Conservation (phyloP, 2,113 vertebrate species). For the Spilogale gracilis region DNA sequence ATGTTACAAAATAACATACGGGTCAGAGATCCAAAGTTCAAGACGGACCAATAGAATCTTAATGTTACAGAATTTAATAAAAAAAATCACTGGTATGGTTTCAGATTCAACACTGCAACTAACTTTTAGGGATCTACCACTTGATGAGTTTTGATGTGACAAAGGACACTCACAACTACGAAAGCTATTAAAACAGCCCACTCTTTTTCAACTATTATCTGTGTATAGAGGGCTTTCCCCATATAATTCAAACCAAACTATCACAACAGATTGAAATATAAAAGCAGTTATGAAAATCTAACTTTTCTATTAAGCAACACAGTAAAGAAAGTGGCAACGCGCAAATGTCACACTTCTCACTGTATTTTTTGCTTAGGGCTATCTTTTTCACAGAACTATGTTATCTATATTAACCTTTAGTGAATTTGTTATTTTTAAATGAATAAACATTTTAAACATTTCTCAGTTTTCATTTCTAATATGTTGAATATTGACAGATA, state of each 20-base stretch:
- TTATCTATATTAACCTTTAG: constrained; percentile 17
- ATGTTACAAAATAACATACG: constrained; percentile 55
- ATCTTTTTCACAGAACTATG: neutral
- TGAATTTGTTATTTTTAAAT: constrained; percentile 12
- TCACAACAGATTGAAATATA: neutral
- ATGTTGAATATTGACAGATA: constrained; percentile 22
- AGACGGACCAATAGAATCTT: neutral
- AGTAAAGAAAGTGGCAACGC: neutral
- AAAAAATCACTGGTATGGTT: neutral
- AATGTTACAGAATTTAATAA: neutral
- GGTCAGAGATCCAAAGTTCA: constrained; percentile 43
- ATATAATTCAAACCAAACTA: constrained; percentile 5
- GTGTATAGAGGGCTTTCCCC: neutral
- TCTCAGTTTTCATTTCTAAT: constrained; percentile 36
- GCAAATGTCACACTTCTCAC: neutral
- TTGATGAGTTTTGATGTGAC: neutral
- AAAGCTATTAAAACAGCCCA: constrained; percentile 18
- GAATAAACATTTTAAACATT: constrained; percentile 24
- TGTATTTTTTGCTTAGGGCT: constrained; percentile 35
- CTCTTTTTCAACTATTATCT: constrained; percentile 19
- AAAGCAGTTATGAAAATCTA: constrained; percentile 10
- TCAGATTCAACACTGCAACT: neutral
- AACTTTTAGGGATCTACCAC: constrained; percentile 34
- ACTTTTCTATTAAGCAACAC: neutral
- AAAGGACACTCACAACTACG: constrained; percentile 10